phyloP scores from a whole-genome alignment of 2,797 vertebrate species.

The Microhierax caerulescens region DNA sequence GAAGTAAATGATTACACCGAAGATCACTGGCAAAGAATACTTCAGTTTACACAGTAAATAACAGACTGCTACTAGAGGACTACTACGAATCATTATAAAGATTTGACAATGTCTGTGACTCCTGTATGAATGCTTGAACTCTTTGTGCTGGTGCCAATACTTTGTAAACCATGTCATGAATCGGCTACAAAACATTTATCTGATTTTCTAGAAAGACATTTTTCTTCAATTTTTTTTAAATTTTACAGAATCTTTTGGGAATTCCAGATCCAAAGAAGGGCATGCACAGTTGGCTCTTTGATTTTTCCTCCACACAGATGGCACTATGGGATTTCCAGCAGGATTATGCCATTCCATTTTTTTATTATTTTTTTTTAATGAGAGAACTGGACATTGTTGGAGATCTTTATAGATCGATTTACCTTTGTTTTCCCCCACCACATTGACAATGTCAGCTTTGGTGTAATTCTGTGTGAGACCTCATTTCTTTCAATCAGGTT shows the following conservation, averaged over 20 bases:
- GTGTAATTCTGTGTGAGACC: not conserved
- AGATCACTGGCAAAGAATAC: not conserved
- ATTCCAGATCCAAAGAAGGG: conserved; percentile 41
- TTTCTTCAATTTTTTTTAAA: conserved; percentile 10
- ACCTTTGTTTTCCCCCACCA: no score
- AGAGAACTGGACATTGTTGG: not conserved
- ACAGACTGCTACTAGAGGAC: not conserved
- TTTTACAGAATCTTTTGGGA: conserved; percentile 25
- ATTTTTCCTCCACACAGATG: not conserved
- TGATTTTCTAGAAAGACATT: not conserved
- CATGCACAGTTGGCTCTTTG: not conserved
- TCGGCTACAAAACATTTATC: not conserved
- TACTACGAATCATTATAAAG: not conserved
- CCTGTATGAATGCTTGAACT: conserved; percentile 13
- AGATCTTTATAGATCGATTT: not conserved
- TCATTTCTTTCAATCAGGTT: conserved; percentile 1
- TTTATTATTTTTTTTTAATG: not conserved
- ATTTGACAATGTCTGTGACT: not conserved
- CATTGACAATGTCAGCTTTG: not conserved
- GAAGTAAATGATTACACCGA: not conserved
- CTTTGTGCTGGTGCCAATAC: conserved; percentile 24
- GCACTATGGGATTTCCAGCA: not conserved
- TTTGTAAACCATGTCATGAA: conserved; percentile 1
- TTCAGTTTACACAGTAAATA: not conserved
- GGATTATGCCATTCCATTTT: conserved; percentile 14